These are phyloP conservation scores for Brevimyrus niger DNA, from an alignment of 2,113 vertebrate species.

Conservation along the genomic window DNA sequence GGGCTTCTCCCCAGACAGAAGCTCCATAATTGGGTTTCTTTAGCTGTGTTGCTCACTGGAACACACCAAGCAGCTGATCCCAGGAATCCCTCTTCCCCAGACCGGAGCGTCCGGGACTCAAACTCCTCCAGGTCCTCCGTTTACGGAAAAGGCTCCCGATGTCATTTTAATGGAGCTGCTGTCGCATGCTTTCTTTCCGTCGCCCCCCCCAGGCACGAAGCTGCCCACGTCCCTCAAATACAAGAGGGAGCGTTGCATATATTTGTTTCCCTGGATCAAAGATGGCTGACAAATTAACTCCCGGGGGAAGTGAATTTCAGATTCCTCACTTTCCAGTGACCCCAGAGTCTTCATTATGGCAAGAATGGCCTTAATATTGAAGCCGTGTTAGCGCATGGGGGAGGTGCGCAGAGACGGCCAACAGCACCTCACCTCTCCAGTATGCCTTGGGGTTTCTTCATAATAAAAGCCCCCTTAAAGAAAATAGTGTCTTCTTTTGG, in stretches of 20 bases:
- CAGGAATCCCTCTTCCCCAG: slow-evolving; percentile 21
- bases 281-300: slow-evolving; percentile 57
- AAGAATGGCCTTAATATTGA: slow-evolving; percentile 60
- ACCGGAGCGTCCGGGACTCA: neutral
- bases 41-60: slow-evolving; percentile 20
- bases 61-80: slow-evolving; percentile 34
- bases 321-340: slow-evolving; percentile 32
- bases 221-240: slow-evolving; percentile 38
- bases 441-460: slow-evolving; percentile 45
- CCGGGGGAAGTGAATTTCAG: slow-evolving; percentile 36
- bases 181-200: slow-evolving; percentile 4
- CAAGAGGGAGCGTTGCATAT: slow-evolving; percentile 46
- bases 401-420: slow-evolving; percentile 41
- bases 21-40: slow-evolving; percentile 42
- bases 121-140: neutral
- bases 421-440: slow-evolving; percentile 28
- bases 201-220: slow-evolving; percentile 16
- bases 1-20: slow-evolving; percentile 37
- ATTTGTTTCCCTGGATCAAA: slow-evolving; percentile 55
- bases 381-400: slow-evolving; percentile 51
- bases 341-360: slow-evolving; percentile 59
- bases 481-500: slow-evolving; percentile 37
- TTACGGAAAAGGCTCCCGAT: neutral
- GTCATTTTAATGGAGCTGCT: slow-evolving; percentile 16
- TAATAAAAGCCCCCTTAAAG: slow-evolving; percentile 42